Base-by-base conservation (phyloP, 2,888 invertebrate species). In the Spodoptera exigua region DNA sequence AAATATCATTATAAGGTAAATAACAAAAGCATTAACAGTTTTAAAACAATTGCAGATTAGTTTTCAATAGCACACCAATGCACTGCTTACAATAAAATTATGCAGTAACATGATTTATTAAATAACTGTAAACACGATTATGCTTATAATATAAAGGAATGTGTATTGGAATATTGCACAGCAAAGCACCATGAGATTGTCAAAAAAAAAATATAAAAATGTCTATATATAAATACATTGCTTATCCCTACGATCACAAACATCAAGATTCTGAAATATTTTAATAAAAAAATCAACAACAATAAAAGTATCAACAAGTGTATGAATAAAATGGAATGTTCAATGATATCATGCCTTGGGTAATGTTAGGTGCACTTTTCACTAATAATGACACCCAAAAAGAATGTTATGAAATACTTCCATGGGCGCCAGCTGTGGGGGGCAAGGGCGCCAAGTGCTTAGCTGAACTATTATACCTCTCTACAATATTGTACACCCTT, bases 201-300 rank as follows among this genome's bases (percentile, higher is more conserved):
- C 58, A 62, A 52, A 45, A 57, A 61, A 52, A 32, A 16, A 66
- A 47, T 66, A 78, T 72, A 72, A 69, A 75, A 56, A 60, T 46
- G 21, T 76, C 27, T 52, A 59, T 61, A 61, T n/a, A 18, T 57
- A 56, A 59, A 44, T 41, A 36, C 4, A 13, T 68, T 12, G 7
- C 77, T 78, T 76, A 76, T 2, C 66, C 18, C 74, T 79, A 73
- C 52, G 59, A 80, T 79, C 79, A 80, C 82, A 80, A 45, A 49
- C 17, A 70, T 73, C 55, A 76, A 27, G 78, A 80, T 78, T 81
- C 70, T 69, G 55, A 57, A 54, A 9, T 21, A 58, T 45, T 54
- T 10, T 59, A 53, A 66, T 69, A 74, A 47, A 74, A 63, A 62
- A 67, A 47, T 74, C 43, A 77, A 74, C 43, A 77, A 74, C 61